Evolutionary conservation across 2,797 vertebrate species (phyloP), one percentile per base, ranked within the genome.

Genomic region (Otus scops): DNA sequence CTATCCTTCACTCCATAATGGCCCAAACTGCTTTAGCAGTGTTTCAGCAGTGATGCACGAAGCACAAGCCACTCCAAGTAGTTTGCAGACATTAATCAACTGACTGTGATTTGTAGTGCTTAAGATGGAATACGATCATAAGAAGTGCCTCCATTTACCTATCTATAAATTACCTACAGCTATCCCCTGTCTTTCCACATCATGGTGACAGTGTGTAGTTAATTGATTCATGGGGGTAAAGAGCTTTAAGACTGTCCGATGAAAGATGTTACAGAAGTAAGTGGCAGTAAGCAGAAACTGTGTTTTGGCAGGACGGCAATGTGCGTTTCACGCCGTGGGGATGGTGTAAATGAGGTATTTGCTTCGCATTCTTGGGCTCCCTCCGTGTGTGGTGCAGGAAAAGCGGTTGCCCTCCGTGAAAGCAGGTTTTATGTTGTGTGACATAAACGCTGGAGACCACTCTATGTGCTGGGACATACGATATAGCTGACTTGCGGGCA

Each of bases 321-420:
- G 64, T 20, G 21, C 8, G 7, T 38, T 92, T 85, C 87, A 38
- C 1, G 2, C 54, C 1, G 0, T 38, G 50, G 61, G 53, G 93
- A 91, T 79, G 92, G 91, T 85, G 91, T 81, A 92, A 95, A 95
- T n/a, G 92, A 90, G 76, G 85, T 82, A 88, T 92, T 95, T 22
- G 68, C 93, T 85, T 83, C 1, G 0, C 88, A 59, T 94, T 91
- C 93, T 78, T 74, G 88, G 83, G 70, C 28, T 91, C 48, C 76
- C 87, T 96, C 92, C 16, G 32, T 94, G 93, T 91, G 91, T 92
- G 93, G 95, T 74, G 63, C 43, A 50, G 77, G 74, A 38, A 86
- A 76, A 67, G 69, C 0, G 1, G 89, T 81, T 16, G 13, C 73
- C 73, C 64, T 87, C 85, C 7, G 1, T 85, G 85, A 92, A 85